Base-by-base conservation (phyloP, 2,888 invertebrate species). In the Nemoura dubitans region DNA sequence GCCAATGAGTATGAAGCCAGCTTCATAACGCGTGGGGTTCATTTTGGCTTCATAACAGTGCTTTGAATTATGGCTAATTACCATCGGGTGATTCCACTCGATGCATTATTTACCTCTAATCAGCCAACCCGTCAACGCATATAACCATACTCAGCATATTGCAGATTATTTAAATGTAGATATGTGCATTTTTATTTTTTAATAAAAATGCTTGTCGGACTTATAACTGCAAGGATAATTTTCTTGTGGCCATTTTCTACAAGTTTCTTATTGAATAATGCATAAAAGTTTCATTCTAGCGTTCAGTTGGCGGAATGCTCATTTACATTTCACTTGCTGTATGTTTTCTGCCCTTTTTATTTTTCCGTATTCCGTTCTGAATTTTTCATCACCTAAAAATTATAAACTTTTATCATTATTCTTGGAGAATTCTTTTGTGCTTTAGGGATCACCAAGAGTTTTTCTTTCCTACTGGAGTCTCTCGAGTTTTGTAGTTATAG, bases 381-480 rank as follows among this genome's bases (percentile, higher is more conserved):
- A 83, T 83, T 42, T 83, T 83, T 83, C 83, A 83, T 84, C 27
- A 59, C 84, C 59, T 16, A 28, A 59, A 26, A 76, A 28, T 83
- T 84, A n/a, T 26, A 84, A 84, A 76, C 28, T 59, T 84, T 76
- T 14, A 28, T 28, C 26, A 84, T 59, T 84, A 59, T 84, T 84
- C 84, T 84, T 29, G 21, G 5, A 59, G 28, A 26, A 84, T 84
- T 59, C 59, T 29, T 26, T 84, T 76, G 27, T 76, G 84, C 42
- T 84, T 84, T 21, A 30, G 30, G 81, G 28, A 29, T 30, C 28
- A 81, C 28, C 28, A 5, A 5, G n/a, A 2, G 2, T 30, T 30
- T 81, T 30, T 10, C 30, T 21, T 6, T 81, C n/a, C 30, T n/a
- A 78, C n/a, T 26, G 27, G 7, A 78, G n/a, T 78, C 78, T 36